Conservation (phyloP, 2,888 invertebrate genomes). For the Drosophila ustulata region DNA sequence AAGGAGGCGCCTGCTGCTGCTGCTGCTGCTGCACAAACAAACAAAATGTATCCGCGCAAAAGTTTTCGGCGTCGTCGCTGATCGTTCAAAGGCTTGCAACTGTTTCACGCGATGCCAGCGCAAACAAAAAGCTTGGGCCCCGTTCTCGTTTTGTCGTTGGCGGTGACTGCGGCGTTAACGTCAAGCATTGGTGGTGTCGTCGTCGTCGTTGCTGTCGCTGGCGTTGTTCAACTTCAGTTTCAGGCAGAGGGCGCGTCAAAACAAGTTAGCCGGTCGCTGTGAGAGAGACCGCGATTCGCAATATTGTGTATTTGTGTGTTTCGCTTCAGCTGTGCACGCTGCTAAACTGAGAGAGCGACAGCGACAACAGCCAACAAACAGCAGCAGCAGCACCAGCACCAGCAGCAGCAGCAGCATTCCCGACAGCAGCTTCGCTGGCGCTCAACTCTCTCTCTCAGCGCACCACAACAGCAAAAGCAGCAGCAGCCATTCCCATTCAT, state of each 20-base stretch:
- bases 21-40: conserved; percentile 54
- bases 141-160: conserved; percentile 59
- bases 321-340: conserved; percentile 37
- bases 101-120: conserved; percentile 80
- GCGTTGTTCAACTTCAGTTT: conserved; percentile 26
- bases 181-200: conserved; percentile 32
- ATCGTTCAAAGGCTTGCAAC: conserved; percentile 84
- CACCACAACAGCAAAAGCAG: conserved; percentile 9
- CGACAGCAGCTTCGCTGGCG: conserved; percentile 27
- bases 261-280: conserved; percentile 41
- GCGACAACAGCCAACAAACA: conserved; percentile 29
- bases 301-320: conserved; percentile 40
- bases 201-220: conserved; percentile 29
- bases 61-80: conserved; percentile 83
- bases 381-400: conserved; percentile 24
- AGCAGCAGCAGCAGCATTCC: conserved; percentile 29
- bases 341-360: conserved; percentile 60
- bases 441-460: conserved; percentile 5
- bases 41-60: conserved; percentile 82
- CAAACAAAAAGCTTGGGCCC: conserved; percentile 82
- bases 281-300: conserved; percentile 51
- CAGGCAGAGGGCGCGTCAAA: conserved; percentile 63
- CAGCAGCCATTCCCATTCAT: conserved; percentile 59
- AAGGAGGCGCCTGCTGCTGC: conserved; percentile 50
- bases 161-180: conserved; percentile 46